A percentile compares a stretch with the other conserved stretches of the same genome.
Evolutionary conservation across 2,113 vertebrate species (phyloP).

Genomic region (Corythoichthys intestinalis): DNA sequence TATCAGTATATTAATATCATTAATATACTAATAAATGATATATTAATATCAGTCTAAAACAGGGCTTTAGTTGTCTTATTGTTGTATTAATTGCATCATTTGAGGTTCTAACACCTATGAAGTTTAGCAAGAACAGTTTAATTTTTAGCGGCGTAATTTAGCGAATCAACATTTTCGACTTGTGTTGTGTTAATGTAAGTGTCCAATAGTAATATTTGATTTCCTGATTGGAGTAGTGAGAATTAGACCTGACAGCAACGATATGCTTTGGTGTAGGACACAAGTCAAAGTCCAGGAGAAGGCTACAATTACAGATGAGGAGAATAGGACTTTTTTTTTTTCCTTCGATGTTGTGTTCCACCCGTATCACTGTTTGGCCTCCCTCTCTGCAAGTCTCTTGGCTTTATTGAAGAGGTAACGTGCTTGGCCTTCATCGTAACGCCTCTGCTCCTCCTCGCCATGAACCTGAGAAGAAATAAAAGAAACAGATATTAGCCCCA

Average conservation of each 20-base stretch:
- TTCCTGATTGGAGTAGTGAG: too few relatives aligned
- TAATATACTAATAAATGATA: too few relatives aligned
- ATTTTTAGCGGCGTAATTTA: too few relatives aligned
- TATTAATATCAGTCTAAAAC: too few relatives aligned
- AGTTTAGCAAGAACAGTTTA: too few relatives aligned
- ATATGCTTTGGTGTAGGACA: slow-evolving; percentile 50
- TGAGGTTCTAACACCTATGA: too few relatives aligned
- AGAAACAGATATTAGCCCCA: slow-evolving; percentile 23
- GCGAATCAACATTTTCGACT: too few relatives aligned
- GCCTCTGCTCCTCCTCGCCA: slow-evolving; percentile 85
- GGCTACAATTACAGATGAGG: slow-evolving; percentile 33
- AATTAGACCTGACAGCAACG: not conserved
- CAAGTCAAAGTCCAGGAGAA: slow-evolving; percentile 24
- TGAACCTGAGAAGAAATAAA: slow-evolving; percentile 70
- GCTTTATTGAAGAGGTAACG: slow-evolving; percentile 91
- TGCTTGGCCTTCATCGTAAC: slow-evolving; percentile 86
- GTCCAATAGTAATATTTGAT: too few relatives aligned
- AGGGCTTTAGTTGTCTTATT: too few relatives aligned
- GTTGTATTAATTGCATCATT: too few relatives aligned
- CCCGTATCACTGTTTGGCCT: slow-evolving; percentile 24
- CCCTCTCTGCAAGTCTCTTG: slow-evolving; percentile 77
- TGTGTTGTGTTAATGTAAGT: too few relatives aligned
- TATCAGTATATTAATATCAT: too few relatives aligned
- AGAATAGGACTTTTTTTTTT: slow-evolving; percentile 9
- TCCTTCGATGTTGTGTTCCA: slow-evolving; percentile 23